A percentile compares a stretch with the other conserved stretches of the same genome.
phyloP scores from a whole-genome alignment of 2,113 vertebrate species.

The Oncorhynchus tshawytscha region DNA sequence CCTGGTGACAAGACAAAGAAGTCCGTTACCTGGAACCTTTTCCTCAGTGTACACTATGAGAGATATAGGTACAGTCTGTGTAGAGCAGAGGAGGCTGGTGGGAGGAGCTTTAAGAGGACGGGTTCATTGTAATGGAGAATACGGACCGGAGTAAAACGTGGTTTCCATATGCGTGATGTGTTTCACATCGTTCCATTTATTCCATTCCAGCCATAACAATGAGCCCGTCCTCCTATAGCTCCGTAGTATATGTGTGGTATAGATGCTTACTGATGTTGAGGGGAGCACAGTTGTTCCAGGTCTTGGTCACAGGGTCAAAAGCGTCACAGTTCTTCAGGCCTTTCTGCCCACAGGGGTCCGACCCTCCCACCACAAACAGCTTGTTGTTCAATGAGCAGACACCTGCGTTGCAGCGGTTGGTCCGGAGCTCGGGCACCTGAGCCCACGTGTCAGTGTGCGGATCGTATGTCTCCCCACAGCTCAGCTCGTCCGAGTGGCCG shows the following conservation, averaged over 20 bases:
- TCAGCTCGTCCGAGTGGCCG: slow-evolving; percentile 95
- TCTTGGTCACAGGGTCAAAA: slow-evolving; percentile 91
- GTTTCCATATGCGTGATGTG: too few relatives aligned
- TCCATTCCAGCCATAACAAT: too few relatives aligned
- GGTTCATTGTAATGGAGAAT: too few relatives aligned
- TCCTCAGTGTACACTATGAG: too few relatives aligned
- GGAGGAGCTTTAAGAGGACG: too few relatives aligned
- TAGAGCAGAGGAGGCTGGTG: too few relatives aligned
- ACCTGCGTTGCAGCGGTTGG: slow-evolving; percentile 97
- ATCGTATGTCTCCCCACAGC: slow-evolving; percentile 93
- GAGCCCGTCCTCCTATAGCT: too few relatives aligned
- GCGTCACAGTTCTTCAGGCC: slow-evolving; percentile 97
- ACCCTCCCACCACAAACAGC: slow-evolving; percentile 93
- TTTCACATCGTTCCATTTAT: too few relatives aligned
- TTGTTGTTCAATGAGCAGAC: slow-evolving; percentile 92
- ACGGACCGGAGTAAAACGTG: too few relatives aligned
- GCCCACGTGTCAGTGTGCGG: slow-evolving; percentile 87
- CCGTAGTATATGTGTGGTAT: background rate
- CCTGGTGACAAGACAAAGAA: too few relatives aligned
- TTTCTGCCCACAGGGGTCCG: slow-evolving; percentile 96
- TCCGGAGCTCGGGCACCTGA: slow-evolving; percentile 90
- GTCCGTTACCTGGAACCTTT: too few relatives aligned
- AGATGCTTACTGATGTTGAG: slow-evolving; percentile 87
- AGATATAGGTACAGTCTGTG: too few relatives aligned
- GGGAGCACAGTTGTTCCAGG: slow-evolving; percentile 89